Evolutionary conservation across 1,140 invertebrate genomes (phyloP), one percentile per base, ranked within the genome.

Genomic region (Matsumurasca onukii): DNA sequence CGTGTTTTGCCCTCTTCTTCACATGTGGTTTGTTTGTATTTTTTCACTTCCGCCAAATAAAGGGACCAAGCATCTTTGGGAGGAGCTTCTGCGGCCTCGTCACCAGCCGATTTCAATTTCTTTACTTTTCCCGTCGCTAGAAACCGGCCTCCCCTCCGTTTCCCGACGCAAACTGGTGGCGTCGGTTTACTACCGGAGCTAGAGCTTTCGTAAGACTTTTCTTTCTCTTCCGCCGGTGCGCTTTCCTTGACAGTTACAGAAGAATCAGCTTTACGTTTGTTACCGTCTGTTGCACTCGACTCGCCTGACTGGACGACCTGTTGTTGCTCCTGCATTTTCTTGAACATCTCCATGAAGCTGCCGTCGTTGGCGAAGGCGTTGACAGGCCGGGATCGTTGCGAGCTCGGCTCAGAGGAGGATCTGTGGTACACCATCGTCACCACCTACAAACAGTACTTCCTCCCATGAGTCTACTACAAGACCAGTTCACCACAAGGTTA

Each of bases 21-120:
- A 80, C 94, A 96, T 66, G 91, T 93, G 55, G 92, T 90, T 78
- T 94, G 92, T 76, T 92, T 89, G 75, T 97, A 97, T 75, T 92
- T 91, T 77, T 93, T 91, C 5, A 97, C 94, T 86, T 97, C 94
- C 29, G 89, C 90, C 87, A 97, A 89, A 75, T 97, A 97, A 1
- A 93, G 80, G 0, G 92, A 91, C 94, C 94, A 97, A 5, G 94
- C 92, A 80, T 96, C 93, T 78, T 91, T 92, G 0, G 89, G 88
- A 67, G 87, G 84, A 68, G 84, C 85, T n/a, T 77, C 78, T 30
- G 86, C 83, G n/a, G 80, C 80, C 20, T 80, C 80, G 72, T 85
- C 82, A 69, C 88, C 86, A 30, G 86, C 85, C 27, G 84, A 84
- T 77, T 91, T 89, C 29, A 86, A 84, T 76, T 96, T 96, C 72